These are phyloP conservation scores for Nasua narica DNA, from an alignment of 2,797 vertebrate species.

Conservation along the genomic window DNA sequence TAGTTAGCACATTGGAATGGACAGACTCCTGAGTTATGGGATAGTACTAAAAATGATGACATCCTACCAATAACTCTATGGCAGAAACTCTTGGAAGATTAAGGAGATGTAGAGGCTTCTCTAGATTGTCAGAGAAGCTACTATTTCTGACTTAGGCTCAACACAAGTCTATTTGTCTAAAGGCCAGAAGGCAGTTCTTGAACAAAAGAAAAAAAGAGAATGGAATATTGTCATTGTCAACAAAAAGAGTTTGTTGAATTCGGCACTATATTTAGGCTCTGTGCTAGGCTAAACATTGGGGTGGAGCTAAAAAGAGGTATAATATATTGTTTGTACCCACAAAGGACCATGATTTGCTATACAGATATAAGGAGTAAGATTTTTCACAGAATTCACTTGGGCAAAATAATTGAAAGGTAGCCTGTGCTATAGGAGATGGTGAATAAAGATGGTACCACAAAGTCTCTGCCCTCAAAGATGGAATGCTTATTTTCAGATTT, in stretches of 20 bases:
- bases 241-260: not conserved
- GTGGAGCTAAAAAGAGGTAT: not conserved
- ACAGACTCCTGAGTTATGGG: not conserved
- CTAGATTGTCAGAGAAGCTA: not conserved
- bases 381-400: conserved; percentile 1
- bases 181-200: not conserved
- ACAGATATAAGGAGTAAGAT: not conserved
- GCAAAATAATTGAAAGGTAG: conserved; percentile 3
- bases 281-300: not conserved
- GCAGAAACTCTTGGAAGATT: not conserved
- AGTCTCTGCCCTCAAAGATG: not conserved
- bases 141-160: not conserved
- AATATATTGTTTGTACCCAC: not conserved
- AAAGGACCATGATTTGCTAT: not conserved
- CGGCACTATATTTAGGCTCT: not conserved
- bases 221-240: not conserved
- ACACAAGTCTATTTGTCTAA: not conserved
- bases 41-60: not conserved
- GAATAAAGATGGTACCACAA: not conserved
- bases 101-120: not conserved
- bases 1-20: not conserved
- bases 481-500: not conserved
- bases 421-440: not conserved
- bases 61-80: not conserved
- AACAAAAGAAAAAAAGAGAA: not conserved